These are phyloP conservation scores for Macaca nemestrina DNA, from an alignment of 2,113 vertebrate genomes.

Conservation along the genomic window DNA sequence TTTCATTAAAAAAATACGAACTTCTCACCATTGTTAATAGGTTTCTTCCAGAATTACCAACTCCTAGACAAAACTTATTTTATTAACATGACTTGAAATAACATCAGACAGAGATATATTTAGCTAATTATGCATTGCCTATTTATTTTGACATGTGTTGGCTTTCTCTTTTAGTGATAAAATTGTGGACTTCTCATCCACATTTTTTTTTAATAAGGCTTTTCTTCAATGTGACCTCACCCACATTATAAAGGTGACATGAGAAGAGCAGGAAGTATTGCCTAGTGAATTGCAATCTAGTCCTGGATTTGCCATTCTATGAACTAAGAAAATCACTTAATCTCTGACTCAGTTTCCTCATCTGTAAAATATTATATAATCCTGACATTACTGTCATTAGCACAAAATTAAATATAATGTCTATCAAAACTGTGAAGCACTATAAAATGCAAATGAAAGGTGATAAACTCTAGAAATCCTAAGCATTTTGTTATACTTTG, in stretches of 20 bases:
- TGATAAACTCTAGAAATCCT: neutral
- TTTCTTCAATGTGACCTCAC: neutral
- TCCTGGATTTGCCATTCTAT: neutral
- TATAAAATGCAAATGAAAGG: neutral
- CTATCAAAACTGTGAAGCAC: neutral
- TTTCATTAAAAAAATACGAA: neutral
- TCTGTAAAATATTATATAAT: neutral
- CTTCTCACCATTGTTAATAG: neutral
- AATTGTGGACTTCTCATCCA: neutral
- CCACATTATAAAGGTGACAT: neutral
- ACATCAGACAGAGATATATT: neutral
- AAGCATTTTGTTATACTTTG: slow-evolving; percentile 5
- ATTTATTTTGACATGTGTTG: neutral
- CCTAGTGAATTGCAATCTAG: neutral
- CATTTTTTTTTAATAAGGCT: neutral
- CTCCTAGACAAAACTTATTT: neutral
- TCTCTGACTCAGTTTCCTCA: neutral
- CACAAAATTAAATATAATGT: neutral
- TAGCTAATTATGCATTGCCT: neutral
- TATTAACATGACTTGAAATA: slow-evolving; percentile 33
- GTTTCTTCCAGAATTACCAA: neutral
- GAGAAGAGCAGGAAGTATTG: neutral
- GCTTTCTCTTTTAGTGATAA: neutral
- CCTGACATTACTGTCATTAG: neutral
- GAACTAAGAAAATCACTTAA: neutral